Evolutionary conservation across 1,140 invertebrate species (phyloP), one percentile per base, ranked within the genome.

Genomic region (Drosophila guanche): DNA sequence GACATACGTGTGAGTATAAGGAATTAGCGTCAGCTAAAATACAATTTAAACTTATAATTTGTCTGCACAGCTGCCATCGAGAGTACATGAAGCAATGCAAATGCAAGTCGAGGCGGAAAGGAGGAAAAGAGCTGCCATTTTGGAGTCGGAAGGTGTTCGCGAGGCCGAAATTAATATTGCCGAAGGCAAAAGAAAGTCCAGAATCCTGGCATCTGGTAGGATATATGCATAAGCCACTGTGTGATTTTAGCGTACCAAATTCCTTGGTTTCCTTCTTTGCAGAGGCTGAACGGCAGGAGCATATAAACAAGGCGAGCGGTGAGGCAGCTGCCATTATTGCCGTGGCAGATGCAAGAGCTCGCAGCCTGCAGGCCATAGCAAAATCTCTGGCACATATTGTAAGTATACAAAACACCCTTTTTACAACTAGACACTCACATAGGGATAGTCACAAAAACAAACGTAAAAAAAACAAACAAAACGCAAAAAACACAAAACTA

Each of bases 91-190:
- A 93, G 99, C 99, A 4, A 99, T 99, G 99, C 99, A 99, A 92
- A 99, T 99, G 98, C 99, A 99, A 93, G 98, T 99, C 0, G 98
- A 99, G 93, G 98, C 98, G 0, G 99, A 99, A 92, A 92, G 99
- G 52, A 96, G 96, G 89, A 99, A 99, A 92, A 93, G 99, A 88
- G 99, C 99, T 0, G 95, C 97, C 12, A 97, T 99, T 91, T 93
- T 99, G 60, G 98, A 99, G 92, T 99, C 98, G 0, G 99, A 99
- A 93, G 98, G 98, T 91, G 93, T 95, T 2, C 93, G 98, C 58
- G 97, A 98, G 86, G 97, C 98, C 4, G 97, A 99, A 62, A 99
- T 99, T 45, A 99, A 99, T 93, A 96, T 99, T 33, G 99, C 99
- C 0, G 97, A 99, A 92, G 99, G 98, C 84, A 97, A 98, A 92